phyloP scores from a whole-genome alignment of 2,113 vertebrate species.

The Naja naja region DNA sequence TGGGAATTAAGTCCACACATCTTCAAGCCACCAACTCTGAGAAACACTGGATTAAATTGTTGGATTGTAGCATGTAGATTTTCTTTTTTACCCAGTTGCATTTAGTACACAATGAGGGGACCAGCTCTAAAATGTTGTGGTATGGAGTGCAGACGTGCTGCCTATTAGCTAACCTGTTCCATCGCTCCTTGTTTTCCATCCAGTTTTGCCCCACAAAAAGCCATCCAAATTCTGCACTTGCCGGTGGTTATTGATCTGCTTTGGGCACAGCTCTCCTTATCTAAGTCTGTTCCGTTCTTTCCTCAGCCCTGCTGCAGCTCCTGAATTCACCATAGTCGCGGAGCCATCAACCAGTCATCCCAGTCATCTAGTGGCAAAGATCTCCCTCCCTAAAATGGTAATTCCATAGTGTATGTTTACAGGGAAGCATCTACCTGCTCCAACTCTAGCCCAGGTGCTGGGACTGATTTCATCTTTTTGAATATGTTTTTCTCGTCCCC shows the following conservation, averaged over 20 bases:
- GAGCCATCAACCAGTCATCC: constrained; percentile 70
- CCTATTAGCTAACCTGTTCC: too few species aligned
- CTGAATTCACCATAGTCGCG: constrained; percentile 71
- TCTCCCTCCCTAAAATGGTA: constrained; percentile 84
- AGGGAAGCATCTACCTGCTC: background rate
- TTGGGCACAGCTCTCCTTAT: background rate
- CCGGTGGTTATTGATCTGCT: background rate
- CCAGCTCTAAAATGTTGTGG: background rate
- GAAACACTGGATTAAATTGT: background rate
- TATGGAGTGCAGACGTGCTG: background rate
- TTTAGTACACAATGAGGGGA: background rate
- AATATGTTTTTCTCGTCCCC: background rate
- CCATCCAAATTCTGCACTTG: background rate
- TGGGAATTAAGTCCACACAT: background rate
- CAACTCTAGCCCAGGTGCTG: background rate
- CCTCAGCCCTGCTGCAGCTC: constrained; percentile 55
- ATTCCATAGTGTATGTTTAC: constrained; percentile 18
- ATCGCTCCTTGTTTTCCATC: background rate
- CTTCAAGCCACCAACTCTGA: background rate
- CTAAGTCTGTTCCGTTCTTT: background rate
- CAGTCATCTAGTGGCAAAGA: constrained; percentile 78
- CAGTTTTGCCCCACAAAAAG: background rate
- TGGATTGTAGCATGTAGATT: background rate
- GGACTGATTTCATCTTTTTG: background rate
- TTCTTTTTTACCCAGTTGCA: background rate